Evolutionary conservation across 2,797 vertebrate species (phyloP), one percentile per base, ranked within the genome.

Genomic region (Alectoris magna): DNA sequence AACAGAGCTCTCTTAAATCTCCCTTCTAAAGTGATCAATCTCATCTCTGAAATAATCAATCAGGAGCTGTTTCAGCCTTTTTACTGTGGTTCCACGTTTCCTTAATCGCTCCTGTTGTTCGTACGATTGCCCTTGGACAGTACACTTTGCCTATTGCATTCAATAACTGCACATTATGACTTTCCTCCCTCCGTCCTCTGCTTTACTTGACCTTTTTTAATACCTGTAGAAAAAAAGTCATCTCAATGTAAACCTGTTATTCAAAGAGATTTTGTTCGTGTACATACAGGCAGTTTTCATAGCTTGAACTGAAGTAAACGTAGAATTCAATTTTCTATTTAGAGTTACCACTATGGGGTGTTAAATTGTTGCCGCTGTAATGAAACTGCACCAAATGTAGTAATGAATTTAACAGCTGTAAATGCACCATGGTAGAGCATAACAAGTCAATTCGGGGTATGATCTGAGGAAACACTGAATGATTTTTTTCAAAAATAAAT

Each of bases 301-400:
- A 91, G 92, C 73, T 76, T 85, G 76, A 91, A 44, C 60, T 87
- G 85, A 83, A 88, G 69, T 39, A 96, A 93, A 94, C 72, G 49
- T 90, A 55, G 88, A 85, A 90, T 75, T 95, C 95, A 84, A 96
- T 94, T 96, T 97, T 91, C 86, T 70, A 36, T 91, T 96, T 85
- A 80, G 62, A 81, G 87, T 89, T 94, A 80, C 66, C 84, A 79
- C 79, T 89, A 24, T 76, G 92, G 90, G 79, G 56, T 93, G 79
- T 92, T 94, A 94, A 97, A 93, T 77, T 94, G 44, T 84, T 94
- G 66, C 74, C 94, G 62, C 67, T 95, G 11, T 59, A 95, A 93
- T 79, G 77, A 89, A 94, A 87, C 71, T 89, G 24, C 77, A 87
- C 58, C 67, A 81, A 75, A 84, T 39, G 72, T 21, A 82, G 58